Evolutionary conservation across 1,140 invertebrate species (phyloP).

Genomic region (Reticulitermes speratus): DNA sequence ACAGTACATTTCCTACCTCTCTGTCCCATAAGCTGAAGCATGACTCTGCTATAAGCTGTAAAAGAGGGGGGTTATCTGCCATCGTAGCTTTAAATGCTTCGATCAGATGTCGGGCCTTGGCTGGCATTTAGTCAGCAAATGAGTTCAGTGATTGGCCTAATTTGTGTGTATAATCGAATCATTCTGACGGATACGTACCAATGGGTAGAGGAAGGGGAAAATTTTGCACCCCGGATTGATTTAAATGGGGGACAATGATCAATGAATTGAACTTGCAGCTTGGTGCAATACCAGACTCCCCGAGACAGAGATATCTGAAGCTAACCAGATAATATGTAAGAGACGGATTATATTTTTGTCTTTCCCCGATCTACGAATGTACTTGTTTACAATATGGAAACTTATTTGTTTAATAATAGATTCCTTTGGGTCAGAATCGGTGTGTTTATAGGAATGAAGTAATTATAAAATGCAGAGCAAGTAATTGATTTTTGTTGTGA

Average conservation of each 20-base stretch:
- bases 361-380: not conserved
- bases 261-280: not conserved
- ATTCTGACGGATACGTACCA: not conserved
- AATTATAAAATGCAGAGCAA: not conserved
- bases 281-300: not conserved
- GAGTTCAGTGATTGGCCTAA: constrained; percentile 28
- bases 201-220: not conserved
- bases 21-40: too few species aligned
- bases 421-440: not conserved
- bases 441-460: not conserved
- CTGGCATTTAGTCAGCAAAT: not conserved
- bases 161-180: constrained; percentile 27
- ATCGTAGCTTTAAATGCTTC: not conserved
- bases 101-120: not conserved
- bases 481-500: not conserved
- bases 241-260: not conserved
- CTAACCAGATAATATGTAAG: not conserved
- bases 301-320: not conserved
- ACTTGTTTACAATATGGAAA: not conserved
- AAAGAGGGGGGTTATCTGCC: not conserved
- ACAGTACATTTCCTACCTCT: too few species aligned
- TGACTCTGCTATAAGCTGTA: not conserved
- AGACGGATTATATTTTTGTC: not conserved
- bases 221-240: not conserved
- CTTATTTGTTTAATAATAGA: not conserved